Evolutionary conservation across 1,140 invertebrate genomes (phyloP), one percentile per base, ranked within the genome.

Genomic region (Eufriesea mexicana): DNA sequence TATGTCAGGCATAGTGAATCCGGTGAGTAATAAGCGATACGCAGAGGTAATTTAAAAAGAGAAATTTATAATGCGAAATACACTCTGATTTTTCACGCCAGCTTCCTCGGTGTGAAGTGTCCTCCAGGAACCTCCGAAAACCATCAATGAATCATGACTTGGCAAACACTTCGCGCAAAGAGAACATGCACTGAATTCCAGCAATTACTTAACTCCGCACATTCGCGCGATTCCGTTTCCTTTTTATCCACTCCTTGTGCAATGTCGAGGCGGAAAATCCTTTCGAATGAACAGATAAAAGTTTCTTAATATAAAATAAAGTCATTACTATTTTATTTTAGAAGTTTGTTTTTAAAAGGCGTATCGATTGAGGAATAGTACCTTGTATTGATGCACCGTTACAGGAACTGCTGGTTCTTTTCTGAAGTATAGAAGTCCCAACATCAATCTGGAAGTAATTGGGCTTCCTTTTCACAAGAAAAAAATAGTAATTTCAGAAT

Each of bases 81-180:
- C 45, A 77, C 57, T n/a, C 57, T 35, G 59, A 73, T 73, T 62
- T 80, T 72, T 61, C 79, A 14, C 61, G 14, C 23, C 20, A 20
- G 28, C 67, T 61, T 64, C 51, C 45, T 68, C 57, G 20, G 28
- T 35, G 68, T 51, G 28, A 45, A 73, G 59, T 20, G 57, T 72
- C 28, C 79, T 80, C 59, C 10, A 47, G 68, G 62, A 76, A 57
- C 25, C 73, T 59, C 62, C 42, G 23, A 82, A 70, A 45, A 16
- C 80, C 64, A 83, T 83, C 80, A 83, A 76, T 83, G 73, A 83
- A 83, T 77, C 80, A 83, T 77, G 80, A n/a, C n/a, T n/a, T n/a
- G n/a, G n/a, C n/a, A n/a, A n/a, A n/a, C n/a, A n/a, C n/a, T n/a
- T n/a, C n/a, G 64, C 49, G 66, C 68, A 83, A 83, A 83, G 80